Percentiles rank a stretch among this genome's conserved stretches.
These are phyloP conservation scores for Imbricaverruca yamaguchii DNA, from an alignment of 2,888 invertebrate genomes.

Conservation along the genomic window DNA sequence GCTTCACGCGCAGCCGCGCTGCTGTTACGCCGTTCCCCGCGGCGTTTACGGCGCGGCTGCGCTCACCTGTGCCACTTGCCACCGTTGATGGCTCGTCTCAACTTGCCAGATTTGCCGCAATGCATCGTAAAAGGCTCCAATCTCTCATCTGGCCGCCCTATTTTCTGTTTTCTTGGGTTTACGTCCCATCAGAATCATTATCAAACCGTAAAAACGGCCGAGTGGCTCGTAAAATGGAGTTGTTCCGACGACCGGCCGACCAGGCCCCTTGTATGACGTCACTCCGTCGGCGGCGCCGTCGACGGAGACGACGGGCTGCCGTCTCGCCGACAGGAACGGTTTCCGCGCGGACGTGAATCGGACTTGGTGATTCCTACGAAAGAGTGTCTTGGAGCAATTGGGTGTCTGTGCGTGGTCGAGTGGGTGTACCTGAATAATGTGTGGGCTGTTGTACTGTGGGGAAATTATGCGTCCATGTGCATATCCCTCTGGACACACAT, in stretches of 20 bases:
- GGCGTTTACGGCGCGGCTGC: neutral
- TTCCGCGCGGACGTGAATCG: too few relatives aligned
- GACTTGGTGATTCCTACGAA: too few relatives aligned
- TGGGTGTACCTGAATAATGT: too few relatives aligned
- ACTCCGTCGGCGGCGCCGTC: neutral
- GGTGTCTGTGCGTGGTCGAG: too few relatives aligned
- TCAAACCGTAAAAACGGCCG: slow-evolving; percentile 20
- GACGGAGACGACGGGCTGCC: neutral
- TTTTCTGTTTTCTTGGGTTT: slow-evolving; percentile 21
- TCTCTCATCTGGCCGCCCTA: slow-evolving; percentile 17
- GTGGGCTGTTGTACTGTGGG: too few relatives aligned
- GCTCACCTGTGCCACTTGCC: neutral
- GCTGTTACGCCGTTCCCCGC: neutral
- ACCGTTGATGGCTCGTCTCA: neutral
- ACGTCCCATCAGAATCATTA: slow-evolving; percentile 21
- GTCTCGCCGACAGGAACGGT: neutral
- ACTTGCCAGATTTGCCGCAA: slow-evolving; percentile 22
- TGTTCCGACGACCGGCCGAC: neutral
- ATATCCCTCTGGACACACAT: too few relatives aligned
- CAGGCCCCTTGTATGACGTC: neutral
- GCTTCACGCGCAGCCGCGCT: neutral
- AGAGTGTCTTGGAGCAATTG: too few relatives aligned
- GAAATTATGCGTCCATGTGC: too few relatives aligned
- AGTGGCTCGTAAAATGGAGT: slow-evolving; percentile 20
- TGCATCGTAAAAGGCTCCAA: slow-evolving; percentile 15